These are phyloP conservation scores for Caenorhabditis uteleia DNA, from an alignment of 2,888 invertebrate species.

Conservation along the genomic window DNA sequence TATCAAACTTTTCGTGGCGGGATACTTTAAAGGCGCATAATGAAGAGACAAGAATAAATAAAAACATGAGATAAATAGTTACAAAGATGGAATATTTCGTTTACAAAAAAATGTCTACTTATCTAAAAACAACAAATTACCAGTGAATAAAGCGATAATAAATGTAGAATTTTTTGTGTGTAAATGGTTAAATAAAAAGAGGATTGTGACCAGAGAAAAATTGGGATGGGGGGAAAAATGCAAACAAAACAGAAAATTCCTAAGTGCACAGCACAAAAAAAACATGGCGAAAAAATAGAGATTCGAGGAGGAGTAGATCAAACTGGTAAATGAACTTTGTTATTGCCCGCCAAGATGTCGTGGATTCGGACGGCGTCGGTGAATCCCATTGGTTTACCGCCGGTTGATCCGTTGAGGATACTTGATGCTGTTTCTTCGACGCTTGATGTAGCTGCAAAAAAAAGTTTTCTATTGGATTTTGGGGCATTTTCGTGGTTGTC, in stretches of 20 bases:
- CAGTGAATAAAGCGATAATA: slow-evolving; percentile 6
- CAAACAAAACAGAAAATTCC: slow-evolving; percentile 2
- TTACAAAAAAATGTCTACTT: not conserved
- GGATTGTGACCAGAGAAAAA: not conserved
- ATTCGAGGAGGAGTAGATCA: too few relatives aligned
- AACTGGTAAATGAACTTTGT: slow-evolving; percentile 22
- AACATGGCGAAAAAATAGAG: not conserved
- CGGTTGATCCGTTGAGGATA: slow-evolving; percentile 35
- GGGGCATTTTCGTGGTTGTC: too few relatives aligned
- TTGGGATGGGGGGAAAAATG: slow-evolving; percentile 6
- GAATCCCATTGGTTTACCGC: slow-evolving; percentile 51
- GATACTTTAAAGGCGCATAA: not conserved
- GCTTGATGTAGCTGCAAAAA: not conserved
- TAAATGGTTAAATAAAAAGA: slow-evolving; percentile 2
- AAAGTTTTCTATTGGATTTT: too few relatives aligned
- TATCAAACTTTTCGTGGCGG: not conserved
- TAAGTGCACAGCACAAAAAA: not conserved
- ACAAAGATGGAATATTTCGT: slow-evolving; percentile 3
- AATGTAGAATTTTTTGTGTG: too few relatives aligned
- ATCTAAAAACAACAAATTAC: slow-evolving; percentile 2
- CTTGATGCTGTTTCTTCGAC: slow-evolving; percentile 6
- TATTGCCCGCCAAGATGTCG: slow-evolving; percentile 40
- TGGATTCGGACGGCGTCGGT: slow-evolving; percentile 55
- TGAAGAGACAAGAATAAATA: not conserved
- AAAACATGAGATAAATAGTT: not conserved